Conservation (phyloP, 1,140 invertebrate genomes). For the Agrilus planipennis region DNA sequence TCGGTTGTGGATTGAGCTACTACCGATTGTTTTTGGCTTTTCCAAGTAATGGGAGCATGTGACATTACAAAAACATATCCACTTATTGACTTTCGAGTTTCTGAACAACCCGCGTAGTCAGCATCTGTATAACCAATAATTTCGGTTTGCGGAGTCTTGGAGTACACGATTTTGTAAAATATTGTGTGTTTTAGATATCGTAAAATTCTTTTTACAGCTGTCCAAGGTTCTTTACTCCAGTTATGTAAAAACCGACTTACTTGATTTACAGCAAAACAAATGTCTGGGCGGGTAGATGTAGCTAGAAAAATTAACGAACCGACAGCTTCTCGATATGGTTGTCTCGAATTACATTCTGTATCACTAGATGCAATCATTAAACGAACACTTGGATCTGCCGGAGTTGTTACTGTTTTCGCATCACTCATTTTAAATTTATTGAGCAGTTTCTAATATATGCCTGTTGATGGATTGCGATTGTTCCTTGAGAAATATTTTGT, state of each 20-base stretch:
- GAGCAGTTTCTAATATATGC: conserved; percentile 1
- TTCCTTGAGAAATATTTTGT: background rate
- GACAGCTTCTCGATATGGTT: background rate
- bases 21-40: background rate
- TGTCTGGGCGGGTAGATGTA: background rate
- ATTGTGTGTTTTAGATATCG: background rate
- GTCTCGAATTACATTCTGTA: too few relatives aligned
- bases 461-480: conserved; percentile 5
- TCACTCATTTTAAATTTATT: background rate
- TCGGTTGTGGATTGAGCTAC: background rate
- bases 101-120: background rate
- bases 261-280: background rate
- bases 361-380: background rate
- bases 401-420: background rate
- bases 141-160: background rate
- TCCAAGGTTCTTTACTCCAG: background rate
- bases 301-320: background rate
- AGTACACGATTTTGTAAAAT: background rate
- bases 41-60: background rate
- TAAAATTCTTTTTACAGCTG: background rate
- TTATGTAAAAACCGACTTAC: background rate
- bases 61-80: background rate
- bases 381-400: background rate
- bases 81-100: background rate
- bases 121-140: background rate